Base-by-base conservation (phyloP, 2,888 invertebrate genomes). In the Watsonalla cultraria region DNA sequence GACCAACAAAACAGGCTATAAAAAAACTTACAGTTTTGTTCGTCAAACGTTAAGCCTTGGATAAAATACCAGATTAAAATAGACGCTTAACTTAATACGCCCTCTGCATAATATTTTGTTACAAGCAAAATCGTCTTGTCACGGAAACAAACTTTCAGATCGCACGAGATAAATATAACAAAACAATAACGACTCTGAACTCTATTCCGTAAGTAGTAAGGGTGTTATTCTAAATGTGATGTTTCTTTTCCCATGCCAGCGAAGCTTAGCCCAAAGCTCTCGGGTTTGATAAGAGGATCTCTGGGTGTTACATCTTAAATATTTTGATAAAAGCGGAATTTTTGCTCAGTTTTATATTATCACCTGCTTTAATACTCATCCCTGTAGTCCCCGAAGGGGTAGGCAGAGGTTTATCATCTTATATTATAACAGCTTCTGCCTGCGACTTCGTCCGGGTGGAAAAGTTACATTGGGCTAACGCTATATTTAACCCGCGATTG, bases 271-370 rank as follows among this genome's bases (percentile, higher is more conserved):
- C 59, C 51, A 57, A 68, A 72, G 70, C 71, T 68, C 61, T 55
- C 60, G 48, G 52, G 56, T 49, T 15, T 68, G 78, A 77, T 77
- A 80, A 81, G 73, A 55, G 55, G 73, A 72, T 78, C 68, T 76
- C 78, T 80, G 70, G 71, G 72, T 75, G 64, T 74, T 68, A 68
- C 57, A 66, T 64, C 72, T 64, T 60, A 68, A 74, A 74, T 68
- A 54, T 68, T 66, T 60, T 53, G 54, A 62, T 62, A 58, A 57
- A 61, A 59, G 52, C 56, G 60, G 54, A 60, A 54, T 53, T 51
- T 59, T 5, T 8, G 42, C 11, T 8, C 11, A 4, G 5, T 42
- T 11, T 42, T 6, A 42, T 11, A 11, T 5, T 37, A 8, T 42
- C 42, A 11, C 11, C 5, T 11, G 5, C 42, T 11, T 42, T 24